These are phyloP conservation scores for Phlogophora meticulosa DNA, from an alignment of 2,888 invertebrate genomes.

Conservation along the genomic window DNA sequence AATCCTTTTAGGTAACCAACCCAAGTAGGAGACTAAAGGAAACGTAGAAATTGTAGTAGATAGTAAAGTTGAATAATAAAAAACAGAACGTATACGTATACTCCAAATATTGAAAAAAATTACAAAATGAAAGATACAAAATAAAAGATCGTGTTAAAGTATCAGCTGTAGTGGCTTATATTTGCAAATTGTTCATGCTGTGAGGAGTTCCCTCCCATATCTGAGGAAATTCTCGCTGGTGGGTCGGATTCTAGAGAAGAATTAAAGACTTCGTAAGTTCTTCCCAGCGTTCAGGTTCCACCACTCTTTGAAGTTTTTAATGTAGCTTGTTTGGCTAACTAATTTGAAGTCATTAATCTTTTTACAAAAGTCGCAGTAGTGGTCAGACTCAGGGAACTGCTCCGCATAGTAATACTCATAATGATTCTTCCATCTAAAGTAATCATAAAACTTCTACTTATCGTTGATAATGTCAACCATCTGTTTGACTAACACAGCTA, in stretches of 20 bases:
- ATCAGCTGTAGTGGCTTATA: too few species aligned
- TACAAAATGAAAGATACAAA: too few species aligned
- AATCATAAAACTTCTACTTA: slow-evolving; percentile 62
- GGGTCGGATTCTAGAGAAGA: not conserved
- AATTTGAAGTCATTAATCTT: slow-evolving; percentile 60
- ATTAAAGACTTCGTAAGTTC: not conserved
- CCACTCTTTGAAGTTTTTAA: slow-evolving; percentile 13
- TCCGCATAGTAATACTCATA: slow-evolving; percentile 61
- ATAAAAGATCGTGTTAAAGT: too few species aligned
- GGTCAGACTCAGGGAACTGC: slow-evolving; percentile 65
- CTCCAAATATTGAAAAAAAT: too few species aligned
- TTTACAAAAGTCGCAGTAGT: slow-evolving; percentile 69
- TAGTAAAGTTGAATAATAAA: too few species aligned
- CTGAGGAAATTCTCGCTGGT: not conserved
- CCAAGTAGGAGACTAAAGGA: too few species aligned
- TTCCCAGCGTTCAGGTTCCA: slow-evolving; percentile 12
- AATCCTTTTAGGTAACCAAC: too few species aligned
- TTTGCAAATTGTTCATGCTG: too few species aligned
- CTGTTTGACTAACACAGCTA: slow-evolving; percentile 49
- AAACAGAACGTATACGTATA: too few species aligned
- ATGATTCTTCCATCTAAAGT: slow-evolving; percentile 72
- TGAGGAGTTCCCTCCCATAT: too few species aligned
- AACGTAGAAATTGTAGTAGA: too few species aligned
- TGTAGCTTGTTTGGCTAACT: slow-evolving; percentile 26
- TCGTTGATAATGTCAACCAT: slow-evolving; percentile 66